Percentiles rank a stretch among this genome's conserved stretches.
Evolutionary conservation across 92 coral and sea anemone species (phyloP).

Genomic region (Palythoa caribaeorum): DNA sequence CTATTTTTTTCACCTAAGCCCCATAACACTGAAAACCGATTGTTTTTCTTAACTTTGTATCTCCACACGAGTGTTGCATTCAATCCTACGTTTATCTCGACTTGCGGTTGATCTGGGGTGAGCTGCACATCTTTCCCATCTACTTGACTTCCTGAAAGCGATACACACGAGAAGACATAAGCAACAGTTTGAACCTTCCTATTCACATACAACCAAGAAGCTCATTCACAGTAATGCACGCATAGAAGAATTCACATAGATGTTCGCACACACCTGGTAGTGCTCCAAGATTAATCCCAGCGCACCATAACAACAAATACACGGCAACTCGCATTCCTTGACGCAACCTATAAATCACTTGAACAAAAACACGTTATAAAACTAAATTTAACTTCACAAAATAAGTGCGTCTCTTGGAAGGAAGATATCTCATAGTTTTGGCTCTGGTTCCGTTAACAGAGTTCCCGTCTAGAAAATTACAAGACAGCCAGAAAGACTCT

Average conservation of each 20-base stretch:
- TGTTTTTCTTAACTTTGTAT: slow-evolving; percentile 45
- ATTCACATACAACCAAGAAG: not conserved
- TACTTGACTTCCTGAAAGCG: slow-evolving; percentile 29
- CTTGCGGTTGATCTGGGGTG: slow-evolving; percentile 50
- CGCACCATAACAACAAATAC: slow-evolving; percentile 24
- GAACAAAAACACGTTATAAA: slow-evolving; percentile 19
- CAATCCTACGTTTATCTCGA: slow-evolving; percentile 69
- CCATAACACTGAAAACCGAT: slow-evolving; percentile 58
- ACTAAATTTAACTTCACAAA: slow-evolving; percentile 21
- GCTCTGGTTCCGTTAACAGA: slow-evolving; percentile 10
- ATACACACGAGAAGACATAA: slow-evolving; percentile 1
- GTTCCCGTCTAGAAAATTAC: slow-evolving; percentile 16
- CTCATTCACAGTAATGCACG: not conserved
- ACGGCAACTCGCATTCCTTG: slow-evolving; percentile 43
- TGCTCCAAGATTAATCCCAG: not conserved
- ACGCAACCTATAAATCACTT: not conserved
- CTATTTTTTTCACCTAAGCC: slow-evolving; percentile 63
- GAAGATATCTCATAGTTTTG: slow-evolving; percentile 20
- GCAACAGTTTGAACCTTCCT: not conserved
- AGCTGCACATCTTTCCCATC: slow-evolving; percentile 17
- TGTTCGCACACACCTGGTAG: slow-evolving; percentile 25
- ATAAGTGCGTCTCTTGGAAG: not conserved
- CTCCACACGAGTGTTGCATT: slow-evolving; percentile 77
- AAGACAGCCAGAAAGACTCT: not conserved
- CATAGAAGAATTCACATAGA: not conserved